phyloP scores from a whole-genome alignment of 2,797 vertebrate species.

The Enteromius viviparus region DNA sequence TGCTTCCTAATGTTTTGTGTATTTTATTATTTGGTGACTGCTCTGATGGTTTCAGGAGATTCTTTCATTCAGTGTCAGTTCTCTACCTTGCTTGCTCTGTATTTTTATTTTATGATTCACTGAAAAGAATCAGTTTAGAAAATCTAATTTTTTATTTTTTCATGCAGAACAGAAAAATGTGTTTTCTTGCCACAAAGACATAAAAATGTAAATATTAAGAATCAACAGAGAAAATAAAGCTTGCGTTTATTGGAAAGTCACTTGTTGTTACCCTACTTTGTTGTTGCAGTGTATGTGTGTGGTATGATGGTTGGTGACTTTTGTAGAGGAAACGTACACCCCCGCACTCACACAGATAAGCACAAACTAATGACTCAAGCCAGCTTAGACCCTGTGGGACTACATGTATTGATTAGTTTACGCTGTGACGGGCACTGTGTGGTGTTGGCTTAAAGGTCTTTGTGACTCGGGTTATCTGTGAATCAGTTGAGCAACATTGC shows the following conservation, averaged over 20 bases:
- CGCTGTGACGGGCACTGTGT: conserved; percentile 69
- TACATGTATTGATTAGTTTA: conserved; percentile 74
- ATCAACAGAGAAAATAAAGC: not conserved
- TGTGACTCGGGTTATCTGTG: conserved; percentile 70
- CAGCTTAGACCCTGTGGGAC: conserved; percentile 61
- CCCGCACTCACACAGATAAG: conserved; percentile 9
- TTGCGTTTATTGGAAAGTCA: not conserved
- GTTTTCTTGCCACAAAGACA: not conserved
- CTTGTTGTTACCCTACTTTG: not conserved
- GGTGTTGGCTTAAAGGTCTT: conserved; percentile 70
- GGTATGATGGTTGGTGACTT: not conserved
- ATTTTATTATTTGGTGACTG: not conserved
- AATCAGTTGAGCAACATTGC: conserved; percentile 67
- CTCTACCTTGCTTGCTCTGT: not conserved
- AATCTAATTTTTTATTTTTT: not conserved
- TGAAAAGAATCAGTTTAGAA: not conserved
- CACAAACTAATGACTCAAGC: conserved; percentile 58
- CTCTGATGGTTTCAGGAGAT: not conserved
- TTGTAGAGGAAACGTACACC: not conserved
- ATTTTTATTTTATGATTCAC: not conserved
- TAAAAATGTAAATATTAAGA: not conserved
- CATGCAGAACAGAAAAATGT: not conserved
- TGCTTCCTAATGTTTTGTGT: not conserved
- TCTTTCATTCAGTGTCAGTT: not conserved
- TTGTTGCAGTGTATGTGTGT: not conserved